Evolutionary conservation across 2,888 invertebrate genomes (phyloP), one percentile per base, ranked within the genome.

Genomic region (Ecliptopera silaceata): DNA sequence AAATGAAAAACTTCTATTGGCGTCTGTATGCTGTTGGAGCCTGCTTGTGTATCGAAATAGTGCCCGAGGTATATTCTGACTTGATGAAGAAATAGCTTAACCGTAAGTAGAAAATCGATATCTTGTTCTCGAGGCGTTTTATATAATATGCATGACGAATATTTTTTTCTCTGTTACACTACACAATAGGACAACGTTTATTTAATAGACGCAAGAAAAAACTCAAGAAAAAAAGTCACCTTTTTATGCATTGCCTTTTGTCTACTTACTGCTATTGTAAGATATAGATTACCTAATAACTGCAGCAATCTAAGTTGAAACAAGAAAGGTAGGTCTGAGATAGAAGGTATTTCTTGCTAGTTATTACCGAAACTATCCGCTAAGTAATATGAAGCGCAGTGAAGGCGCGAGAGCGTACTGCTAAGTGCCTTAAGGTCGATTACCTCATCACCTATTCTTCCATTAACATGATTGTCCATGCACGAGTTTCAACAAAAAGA

Each of bases 401-500:
- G 74, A 62, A 66, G 74, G 74, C 64, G 78, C 72, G 71, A 70
- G 78, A 79, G 78, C 79, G 74, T 77, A 79, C 80, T 79, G 85
- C 82, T 88, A 89, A 89, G 88, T 90, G 82, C 83, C 86, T 79
- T 87, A 87, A 89, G 88, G 88, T 88, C 88, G 86, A 85, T 88
- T 89, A 89, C 88, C 88, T 89, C 88, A 88, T 85, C 68, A 56
- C 63, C 39, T 50, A 50, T 61, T 65, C 82, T n/a, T 74, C 73
- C 71, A 75, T 77, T 74, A 72, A 74, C 49, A 41, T 38, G 52
- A 75, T 73, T 81, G 76, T 74, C 79, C 78, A 76, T 79, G 75
- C 75, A 80, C 77, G 79, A 80, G 79, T 48, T 47, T 44, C 20
- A 41, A 41, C 26, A 3, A 20, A 38, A n/a, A n/a, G n/a, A n/a